A percentile compares a stretch with the other conserved stretches of the same genome.
Evolutionary conservation across 2,888 invertebrate species (phyloP).

Genomic region (Xanthia icteritia): DNA sequence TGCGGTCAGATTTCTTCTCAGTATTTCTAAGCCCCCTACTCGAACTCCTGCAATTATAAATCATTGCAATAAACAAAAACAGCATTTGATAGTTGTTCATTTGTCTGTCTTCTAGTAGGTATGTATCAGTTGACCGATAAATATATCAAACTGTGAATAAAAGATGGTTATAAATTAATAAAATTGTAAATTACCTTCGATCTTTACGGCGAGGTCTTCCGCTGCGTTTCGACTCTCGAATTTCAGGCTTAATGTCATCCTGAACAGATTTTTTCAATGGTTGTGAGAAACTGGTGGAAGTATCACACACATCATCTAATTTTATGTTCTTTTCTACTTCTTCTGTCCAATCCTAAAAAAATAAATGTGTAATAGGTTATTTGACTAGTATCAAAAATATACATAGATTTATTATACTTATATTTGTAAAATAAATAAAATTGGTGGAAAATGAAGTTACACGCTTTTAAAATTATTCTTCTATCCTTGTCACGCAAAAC

Average conservation of each 20-base stretch:
- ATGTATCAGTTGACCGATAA: neutral
- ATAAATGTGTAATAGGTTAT: neutral
- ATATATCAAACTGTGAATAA: neutral
- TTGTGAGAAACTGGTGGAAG: conserved; percentile 83
- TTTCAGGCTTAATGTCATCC: conserved; percentile 81
- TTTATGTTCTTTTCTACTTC: conserved; percentile 88
- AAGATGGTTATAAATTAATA: neutral
- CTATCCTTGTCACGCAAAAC: neutral
- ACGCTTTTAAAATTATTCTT: neutral
- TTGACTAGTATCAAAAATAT: neutral
- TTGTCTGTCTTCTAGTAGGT: neutral
- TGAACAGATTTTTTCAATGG: conserved; percentile 74
- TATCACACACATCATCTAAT: conserved; percentile 83
- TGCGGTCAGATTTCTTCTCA: conserved; percentile 82
- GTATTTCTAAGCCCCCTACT: conserved; percentile 84
- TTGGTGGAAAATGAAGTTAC: neutral
- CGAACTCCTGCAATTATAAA: conserved; percentile 79
- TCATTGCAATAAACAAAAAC: neutral
- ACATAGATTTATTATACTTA: neutral
- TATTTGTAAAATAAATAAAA: neutral
- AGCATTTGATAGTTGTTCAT: neutral
- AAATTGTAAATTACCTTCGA: conserved; percentile 76
- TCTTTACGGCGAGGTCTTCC: conserved; percentile 83
- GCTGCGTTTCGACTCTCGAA: conserved; percentile 81
- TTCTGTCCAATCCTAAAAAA: conserved; percentile 87